phyloP scores from a whole-genome alignment of 2,113 vertebrate species.

The Indicator indicator region DNA sequence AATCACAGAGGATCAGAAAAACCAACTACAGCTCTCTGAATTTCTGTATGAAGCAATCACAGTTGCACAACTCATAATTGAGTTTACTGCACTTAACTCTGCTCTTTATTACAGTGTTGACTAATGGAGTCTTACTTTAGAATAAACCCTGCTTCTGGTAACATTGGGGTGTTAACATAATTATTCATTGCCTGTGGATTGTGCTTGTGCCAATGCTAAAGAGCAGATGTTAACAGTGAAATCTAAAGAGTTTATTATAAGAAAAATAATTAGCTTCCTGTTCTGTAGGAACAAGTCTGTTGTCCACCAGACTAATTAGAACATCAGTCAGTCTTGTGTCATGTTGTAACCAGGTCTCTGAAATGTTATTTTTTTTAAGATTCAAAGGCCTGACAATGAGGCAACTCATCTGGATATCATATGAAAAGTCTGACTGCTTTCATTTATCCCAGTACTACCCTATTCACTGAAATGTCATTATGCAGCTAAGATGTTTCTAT shows the following conservation, averaged over 20 bases:
- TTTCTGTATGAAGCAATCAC: slow-evolving; percentile 26
- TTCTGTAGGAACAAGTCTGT: slow-evolving; percentile 39
- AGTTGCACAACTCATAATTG: slow-evolving; percentile 32
- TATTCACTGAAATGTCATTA: background rate
- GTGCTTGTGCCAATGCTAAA: slow-evolving; percentile 13
- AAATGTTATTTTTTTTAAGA: slow-evolving; percentile 30
- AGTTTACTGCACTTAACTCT: slow-evolving; percentile 12
- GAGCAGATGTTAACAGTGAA: slow-evolving; percentile 46
- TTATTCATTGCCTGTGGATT: slow-evolving; percentile 34
- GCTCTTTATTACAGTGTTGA: slow-evolving; percentile 36
- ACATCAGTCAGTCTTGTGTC: slow-evolving; percentile 18
- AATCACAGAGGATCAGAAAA: background rate
- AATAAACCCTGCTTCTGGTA: background rate
- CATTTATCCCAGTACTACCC: background rate
- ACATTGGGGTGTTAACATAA: background rate
- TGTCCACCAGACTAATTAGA: slow-evolving; percentile 50
- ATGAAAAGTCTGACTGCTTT: background rate
- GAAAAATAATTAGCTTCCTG: slow-evolving; percentile 57
- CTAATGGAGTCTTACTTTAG: slow-evolving; percentile 22
- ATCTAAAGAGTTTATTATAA: slow-evolving; percentile 43
- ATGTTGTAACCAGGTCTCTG: slow-evolving; percentile 17
- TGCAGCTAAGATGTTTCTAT: background rate
- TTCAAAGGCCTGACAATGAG: background rate
- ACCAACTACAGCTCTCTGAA: background rate
- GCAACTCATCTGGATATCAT: background rate